Evolutionary conservation across 2,797 vertebrate species (phyloP).

Genomic region (Pseudochirops corinnae): DNA sequence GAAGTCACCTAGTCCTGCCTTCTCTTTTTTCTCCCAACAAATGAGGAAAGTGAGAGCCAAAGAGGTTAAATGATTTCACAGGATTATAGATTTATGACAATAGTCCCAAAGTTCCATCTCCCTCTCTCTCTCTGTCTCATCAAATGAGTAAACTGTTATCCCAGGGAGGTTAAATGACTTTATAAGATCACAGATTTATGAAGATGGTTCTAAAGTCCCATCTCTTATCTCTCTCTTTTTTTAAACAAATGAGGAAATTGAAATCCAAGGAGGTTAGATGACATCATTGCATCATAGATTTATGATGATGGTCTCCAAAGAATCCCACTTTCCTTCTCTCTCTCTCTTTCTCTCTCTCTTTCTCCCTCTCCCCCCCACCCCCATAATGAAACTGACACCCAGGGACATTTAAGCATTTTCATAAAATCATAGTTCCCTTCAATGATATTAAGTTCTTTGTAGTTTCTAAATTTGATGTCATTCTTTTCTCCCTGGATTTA

Average conservation of each 20-base stretch:
- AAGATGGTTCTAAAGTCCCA: not conserved
- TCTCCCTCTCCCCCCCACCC: not conserved
- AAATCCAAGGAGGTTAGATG: not conserved
- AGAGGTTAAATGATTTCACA: not conserved
- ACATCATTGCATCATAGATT: not conserved
- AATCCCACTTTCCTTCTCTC: too few relatives aligned
- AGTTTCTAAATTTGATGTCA: not conserved
- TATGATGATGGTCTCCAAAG: not conserved
- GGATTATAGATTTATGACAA: not conserved
- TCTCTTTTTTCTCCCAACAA: not conserved
- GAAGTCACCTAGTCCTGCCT: not conserved
- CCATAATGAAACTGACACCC: not conserved
- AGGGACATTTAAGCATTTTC: not conserved
- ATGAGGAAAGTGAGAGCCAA: not conserved
- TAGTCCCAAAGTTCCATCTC: not conserved
- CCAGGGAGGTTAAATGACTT: too few relatives aligned
- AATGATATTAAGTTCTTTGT: not conserved
- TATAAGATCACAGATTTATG: too few relatives aligned
- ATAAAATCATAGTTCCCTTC: not conserved
- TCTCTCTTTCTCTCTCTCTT: not conserved
- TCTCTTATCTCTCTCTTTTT: not conserved
- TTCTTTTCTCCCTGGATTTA: not conserved
- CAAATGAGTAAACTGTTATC: not conserved
- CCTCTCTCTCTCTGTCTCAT: too few relatives aligned
- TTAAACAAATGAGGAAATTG: not conserved